Percentiles rank a stretch among this genome's conserved stretches.
These are phyloP conservation scores for Euzophera pinguis DNA, from an alignment of 2,888 invertebrate genomes.

Conservation along the genomic window DNA sequence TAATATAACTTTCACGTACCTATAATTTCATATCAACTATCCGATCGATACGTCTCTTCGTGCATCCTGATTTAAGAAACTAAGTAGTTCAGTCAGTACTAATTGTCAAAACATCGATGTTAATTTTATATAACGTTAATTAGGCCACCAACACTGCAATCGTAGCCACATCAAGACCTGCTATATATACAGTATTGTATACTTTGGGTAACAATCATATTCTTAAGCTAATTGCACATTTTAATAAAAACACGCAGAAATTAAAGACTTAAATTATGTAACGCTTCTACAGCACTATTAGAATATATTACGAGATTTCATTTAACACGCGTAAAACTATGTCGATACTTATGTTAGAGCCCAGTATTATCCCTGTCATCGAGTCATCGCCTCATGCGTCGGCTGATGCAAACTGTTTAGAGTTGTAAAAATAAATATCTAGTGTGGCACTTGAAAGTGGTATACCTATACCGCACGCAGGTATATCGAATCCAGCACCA, in stretches of 20 bases:
- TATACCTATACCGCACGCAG: slow-evolving; percentile 32
- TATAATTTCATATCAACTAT: too few relatives aligned
- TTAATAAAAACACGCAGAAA: slow-evolving; percentile 69
- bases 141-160: slow-evolving; percentile 20
- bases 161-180: slow-evolving; percentile 36
- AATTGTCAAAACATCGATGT: slow-evolving; percentile 8
- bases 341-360: slow-evolving; percentile 60
- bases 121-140: slow-evolving; percentile 4
- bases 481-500: slow-evolving; percentile 60
- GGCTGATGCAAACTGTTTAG: slow-evolving; percentile 40
- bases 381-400: slow-evolving; percentile 33
- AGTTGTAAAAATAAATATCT: slow-evolving; percentile 63
- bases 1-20: too few relatives aligned
- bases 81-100: slow-evolving; percentile 12
- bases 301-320: slow-evolving; percentile 79
- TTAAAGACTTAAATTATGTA: slow-evolving; percentile 59
- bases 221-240: slow-evolving; percentile 70
- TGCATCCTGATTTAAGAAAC: slow-evolving; percentile 9
- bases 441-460: slow-evolving; percentile 66
- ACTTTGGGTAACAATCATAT: slow-evolving; percentile 73
- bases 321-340: slow-evolving; percentile 70
- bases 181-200: slow-evolving; percentile 43
- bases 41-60: background rate
- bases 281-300: slow-evolving; percentile 56
- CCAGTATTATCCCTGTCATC: slow-evolving; percentile 67